Conservation (phyloP, 2,888 invertebrate species). For the Clistopyga incitator region DNA sequence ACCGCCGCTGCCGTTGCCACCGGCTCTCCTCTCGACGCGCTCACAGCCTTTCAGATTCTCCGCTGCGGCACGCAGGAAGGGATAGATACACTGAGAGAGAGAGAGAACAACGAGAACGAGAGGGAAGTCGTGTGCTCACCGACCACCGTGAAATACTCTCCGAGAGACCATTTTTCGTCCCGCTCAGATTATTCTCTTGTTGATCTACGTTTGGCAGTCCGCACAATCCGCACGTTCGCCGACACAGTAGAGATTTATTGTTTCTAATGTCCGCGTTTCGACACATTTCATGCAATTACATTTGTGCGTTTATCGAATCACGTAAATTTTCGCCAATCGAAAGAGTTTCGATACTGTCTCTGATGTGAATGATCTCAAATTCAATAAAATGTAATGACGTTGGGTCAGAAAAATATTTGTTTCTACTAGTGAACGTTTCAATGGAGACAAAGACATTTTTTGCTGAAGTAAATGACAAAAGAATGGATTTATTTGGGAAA, state of each 20-base stretch:
- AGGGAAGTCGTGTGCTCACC: constrained; percentile 20
- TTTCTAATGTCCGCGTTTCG: too few species aligned
- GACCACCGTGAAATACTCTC: not conserved
- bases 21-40: constrained; percentile 21
- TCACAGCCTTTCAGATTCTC: constrained; percentile 30
- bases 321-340: too few species aligned
- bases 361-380: too few species aligned
- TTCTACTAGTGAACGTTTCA: too few species aligned
- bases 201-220: not conserved
- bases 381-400: too few species aligned
- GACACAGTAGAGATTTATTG: not conserved
- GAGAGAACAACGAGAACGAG: not conserved
- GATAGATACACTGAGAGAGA: not conserved
- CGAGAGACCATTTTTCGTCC: not conserved
- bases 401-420: too few species aligned
- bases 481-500: too few species aligned
- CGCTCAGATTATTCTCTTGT: not conserved
- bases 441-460: too few species aligned
- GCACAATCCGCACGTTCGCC: not conserved
- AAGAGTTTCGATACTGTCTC: too few species aligned
- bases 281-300: too few species aligned
- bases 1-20: constrained; percentile 52
- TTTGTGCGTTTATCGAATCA: too few species aligned
- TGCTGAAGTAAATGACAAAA: too few species aligned
- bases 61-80: constrained; percentile 30